phyloP scores from a whole-genome alignment of 2,888 invertebrate genomes.

The Phanerotoma sp. region DNA sequence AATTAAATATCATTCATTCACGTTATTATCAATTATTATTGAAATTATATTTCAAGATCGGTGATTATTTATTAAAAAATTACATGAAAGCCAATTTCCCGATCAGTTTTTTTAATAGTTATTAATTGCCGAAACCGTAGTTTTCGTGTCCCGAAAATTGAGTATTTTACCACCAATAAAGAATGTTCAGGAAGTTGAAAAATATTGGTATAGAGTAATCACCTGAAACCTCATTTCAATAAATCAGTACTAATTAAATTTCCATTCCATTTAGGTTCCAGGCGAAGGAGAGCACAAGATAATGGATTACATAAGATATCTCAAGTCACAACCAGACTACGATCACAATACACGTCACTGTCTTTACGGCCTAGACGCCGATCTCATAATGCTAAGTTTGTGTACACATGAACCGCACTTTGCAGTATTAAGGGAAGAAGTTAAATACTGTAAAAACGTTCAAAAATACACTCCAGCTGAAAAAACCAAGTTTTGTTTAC shows the following conservation, averaged over 20 bases:
- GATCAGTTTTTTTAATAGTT: no score
- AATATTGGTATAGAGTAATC: no score
- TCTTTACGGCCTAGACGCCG: slow-evolving; percentile 95
- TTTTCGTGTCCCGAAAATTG: no score
- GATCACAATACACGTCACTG: slow-evolving; percentile 94
- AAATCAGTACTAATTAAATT: not conserved
- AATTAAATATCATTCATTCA: no score
- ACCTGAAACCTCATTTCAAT: no score
- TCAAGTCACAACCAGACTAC: slow-evolving; percentile 80
- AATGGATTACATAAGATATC: slow-evolving; percentile 95
- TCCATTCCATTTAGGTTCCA: slow-evolving; percentile 66
- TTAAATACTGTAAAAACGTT: slow-evolving; percentile 69
- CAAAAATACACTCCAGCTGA: slow-evolving; percentile 72
- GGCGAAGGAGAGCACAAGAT: slow-evolving; percentile 99
- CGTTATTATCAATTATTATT: no score
- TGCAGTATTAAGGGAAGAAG: slow-evolving; percentile 91
- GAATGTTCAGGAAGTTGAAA: no score
- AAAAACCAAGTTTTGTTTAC: slow-evolving; percentile 88
- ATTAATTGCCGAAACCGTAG: no score
- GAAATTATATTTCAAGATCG: no score
- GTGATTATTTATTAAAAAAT: no score
- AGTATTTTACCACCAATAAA: no score
- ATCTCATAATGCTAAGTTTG: slow-evolving; percentile 95
- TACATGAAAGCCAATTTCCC: no score
- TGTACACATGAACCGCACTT: slow-evolving; percentile 96